These are phyloP conservation scores for Solea senegalensis DNA, from an alignment of 2,113 vertebrate genomes.

Conservation along the genomic window DNA sequence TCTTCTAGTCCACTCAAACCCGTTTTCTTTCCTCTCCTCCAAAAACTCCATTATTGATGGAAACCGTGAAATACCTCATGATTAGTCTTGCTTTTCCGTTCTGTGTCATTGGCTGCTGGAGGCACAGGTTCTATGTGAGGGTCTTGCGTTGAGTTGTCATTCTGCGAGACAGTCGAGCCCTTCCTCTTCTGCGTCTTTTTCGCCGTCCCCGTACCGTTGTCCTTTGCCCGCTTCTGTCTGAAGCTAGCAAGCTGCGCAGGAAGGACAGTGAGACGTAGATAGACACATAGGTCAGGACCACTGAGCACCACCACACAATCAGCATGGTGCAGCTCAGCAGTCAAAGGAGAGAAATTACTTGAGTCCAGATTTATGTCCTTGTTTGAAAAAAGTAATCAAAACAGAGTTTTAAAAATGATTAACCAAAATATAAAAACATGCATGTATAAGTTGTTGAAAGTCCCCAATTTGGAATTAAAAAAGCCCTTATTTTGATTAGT, in stretches of 20 bases:
- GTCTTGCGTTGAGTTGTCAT: conserved; percentile 71
- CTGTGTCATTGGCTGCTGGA: conserved; percentile 7
- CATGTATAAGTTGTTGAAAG: conserved; percentile 12
- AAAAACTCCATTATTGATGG: background rate
- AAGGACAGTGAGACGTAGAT: conserved; percentile 80
- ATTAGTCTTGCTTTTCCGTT: conserved; percentile 34
- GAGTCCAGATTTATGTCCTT: conserved; percentile 34
- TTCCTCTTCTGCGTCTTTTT: conserved; percentile 85
- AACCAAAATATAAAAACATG: background rate
- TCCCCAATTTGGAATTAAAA: conserved; percentile 10
- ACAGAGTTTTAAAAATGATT: background rate
- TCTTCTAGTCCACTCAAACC: background rate
- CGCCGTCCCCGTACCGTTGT: conserved; percentile 68
- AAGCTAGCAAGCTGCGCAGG: conserved; percentile 82
- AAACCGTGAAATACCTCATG: conserved; percentile 60
- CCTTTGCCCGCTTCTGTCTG: conserved; percentile 81
- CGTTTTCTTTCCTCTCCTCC: background rate
- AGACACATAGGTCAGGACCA: conserved; percentile 78
- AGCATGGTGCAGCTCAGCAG: conserved; percentile 66
- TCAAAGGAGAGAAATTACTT: conserved; percentile 14
- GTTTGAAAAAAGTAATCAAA: conserved; percentile 17
- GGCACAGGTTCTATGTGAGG: conserved; percentile 53
- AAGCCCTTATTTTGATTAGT: conserved; percentile 37
- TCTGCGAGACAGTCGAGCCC: conserved; percentile 72
- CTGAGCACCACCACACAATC: conserved; percentile 78